Conservation (phyloP, 2,797 vertebrate genomes). For the Catostomus latipinnis region DNA sequence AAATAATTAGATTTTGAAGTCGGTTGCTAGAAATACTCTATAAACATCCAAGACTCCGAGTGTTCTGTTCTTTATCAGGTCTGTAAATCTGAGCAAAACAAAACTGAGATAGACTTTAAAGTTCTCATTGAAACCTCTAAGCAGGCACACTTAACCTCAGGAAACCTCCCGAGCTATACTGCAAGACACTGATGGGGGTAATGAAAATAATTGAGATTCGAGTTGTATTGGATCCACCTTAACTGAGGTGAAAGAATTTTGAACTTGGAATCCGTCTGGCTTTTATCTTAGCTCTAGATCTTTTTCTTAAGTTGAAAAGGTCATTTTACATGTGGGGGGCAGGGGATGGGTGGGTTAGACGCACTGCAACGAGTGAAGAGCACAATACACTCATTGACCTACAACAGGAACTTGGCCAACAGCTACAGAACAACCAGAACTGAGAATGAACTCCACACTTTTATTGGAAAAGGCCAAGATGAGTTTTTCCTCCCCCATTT, state of each 20-base stretch:
- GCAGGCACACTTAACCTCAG: background rate
- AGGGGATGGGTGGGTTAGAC: background rate
- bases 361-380: constrained; percentile 57
- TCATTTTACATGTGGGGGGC: constrained; percentile 58
- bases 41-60: background rate
- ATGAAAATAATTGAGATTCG: no score
- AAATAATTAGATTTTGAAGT: background rate
- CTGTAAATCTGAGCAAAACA: background rate
- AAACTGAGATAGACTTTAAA: background rate
- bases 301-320: constrained; percentile 69
- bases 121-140: background rate
- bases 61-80: no score
- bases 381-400: constrained; percentile 75
- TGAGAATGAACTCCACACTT: constrained; percentile 32
- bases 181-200: background rate
- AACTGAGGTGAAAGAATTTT: constrained; percentile 18
- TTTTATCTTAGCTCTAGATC: constrained; percentile 55
- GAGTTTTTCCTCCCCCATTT: constrained; percentile 13
- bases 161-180: background rate
- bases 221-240: background rate
- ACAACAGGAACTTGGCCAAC: constrained; percentile 65
- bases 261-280: constrained; percentile 43
- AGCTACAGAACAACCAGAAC: constrained; percentile 59
- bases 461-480: constrained; percentile 57
- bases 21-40: background rate